phyloP scores from a whole-genome alignment of 2,888 invertebrate species.

The Theodoxus fluviatilis region DNA sequence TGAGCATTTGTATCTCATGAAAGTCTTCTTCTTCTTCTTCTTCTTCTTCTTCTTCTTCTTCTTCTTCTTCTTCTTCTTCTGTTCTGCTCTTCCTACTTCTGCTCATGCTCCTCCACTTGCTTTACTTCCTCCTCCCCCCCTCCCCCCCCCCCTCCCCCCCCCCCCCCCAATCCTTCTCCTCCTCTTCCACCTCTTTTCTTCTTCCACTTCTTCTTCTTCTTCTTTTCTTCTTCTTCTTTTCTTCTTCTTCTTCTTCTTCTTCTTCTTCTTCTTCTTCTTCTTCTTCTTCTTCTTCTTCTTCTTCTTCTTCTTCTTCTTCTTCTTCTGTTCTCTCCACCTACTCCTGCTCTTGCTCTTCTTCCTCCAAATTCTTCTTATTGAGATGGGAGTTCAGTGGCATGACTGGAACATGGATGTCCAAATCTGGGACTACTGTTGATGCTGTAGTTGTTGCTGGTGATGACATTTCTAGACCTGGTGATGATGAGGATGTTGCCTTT shows the following conservation, averaged over 20 bases:
- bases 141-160: background rate
- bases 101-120: background rate
- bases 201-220: background rate
- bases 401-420: background rate
- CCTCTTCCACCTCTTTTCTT: background rate
- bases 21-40: background rate
- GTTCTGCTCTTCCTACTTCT: background rate
- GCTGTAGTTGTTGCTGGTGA: too few relatives aligned
- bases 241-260: conserved; percentile 14
- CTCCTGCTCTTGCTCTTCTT: background rate
- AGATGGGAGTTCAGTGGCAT: too few relatives aligned
- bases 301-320: background rate
- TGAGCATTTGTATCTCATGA: too few relatives aligned
- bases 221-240: conserved; percentile 22
- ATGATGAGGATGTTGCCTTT: too few relatives aligned
- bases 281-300: conserved; percentile 1
- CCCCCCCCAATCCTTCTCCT: too few relatives aligned
- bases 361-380: background rate
- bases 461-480: too few relatives aligned
- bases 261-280: conserved; percentile 17
- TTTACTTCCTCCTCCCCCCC: background rate
- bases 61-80: conserved; percentile 1
- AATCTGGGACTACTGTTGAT: background rate
- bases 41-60: background rate
- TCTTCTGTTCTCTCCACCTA: background rate